These are phyloP conservation scores for Minunthozetes semirufus DNA, from an alignment of 2,888 invertebrate species.

Conservation along the genomic window DNA sequence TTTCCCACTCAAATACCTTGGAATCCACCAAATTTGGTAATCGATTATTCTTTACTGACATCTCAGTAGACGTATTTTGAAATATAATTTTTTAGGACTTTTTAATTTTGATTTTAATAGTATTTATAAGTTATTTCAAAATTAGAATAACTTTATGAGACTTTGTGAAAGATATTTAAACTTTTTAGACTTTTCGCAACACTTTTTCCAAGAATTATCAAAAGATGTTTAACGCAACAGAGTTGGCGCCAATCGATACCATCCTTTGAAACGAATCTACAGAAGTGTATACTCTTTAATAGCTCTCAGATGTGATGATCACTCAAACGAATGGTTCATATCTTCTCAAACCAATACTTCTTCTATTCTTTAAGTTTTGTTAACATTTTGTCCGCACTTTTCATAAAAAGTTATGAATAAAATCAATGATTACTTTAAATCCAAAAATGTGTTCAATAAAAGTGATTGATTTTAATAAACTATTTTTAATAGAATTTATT, in stretches of 20 bases:
- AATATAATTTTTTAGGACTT: not conserved
- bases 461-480: not conserved
- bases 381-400: not conserved
- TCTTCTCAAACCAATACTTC: not conserved
- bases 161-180: too few species aligned
- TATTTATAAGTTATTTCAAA: too few species aligned
- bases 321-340: not conserved
- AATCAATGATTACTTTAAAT: not conserved
- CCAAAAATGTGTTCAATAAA: not conserved
- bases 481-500: not conserved
- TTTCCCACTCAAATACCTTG: slow-evolving; percentile 24
- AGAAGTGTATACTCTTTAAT: not conserved
- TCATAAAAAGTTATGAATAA: not conserved
- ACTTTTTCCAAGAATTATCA: too few species aligned
- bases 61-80: not conserved
- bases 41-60: too few species aligned
- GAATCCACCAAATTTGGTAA: slow-evolving; percentile 3
- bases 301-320: not conserved
- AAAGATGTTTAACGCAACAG: slow-evolving; percentile 17
- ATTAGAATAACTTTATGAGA: too few species aligned
- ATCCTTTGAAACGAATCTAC: not conserved
- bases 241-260: slow-evolving; percentile 23
- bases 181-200: too few species aligned
- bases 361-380: not conserved
- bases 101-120: too few species aligned